Evolutionary conservation across 2,888 invertebrate species (phyloP).

Genomic region (Nemotelus pantherinus): DNA sequence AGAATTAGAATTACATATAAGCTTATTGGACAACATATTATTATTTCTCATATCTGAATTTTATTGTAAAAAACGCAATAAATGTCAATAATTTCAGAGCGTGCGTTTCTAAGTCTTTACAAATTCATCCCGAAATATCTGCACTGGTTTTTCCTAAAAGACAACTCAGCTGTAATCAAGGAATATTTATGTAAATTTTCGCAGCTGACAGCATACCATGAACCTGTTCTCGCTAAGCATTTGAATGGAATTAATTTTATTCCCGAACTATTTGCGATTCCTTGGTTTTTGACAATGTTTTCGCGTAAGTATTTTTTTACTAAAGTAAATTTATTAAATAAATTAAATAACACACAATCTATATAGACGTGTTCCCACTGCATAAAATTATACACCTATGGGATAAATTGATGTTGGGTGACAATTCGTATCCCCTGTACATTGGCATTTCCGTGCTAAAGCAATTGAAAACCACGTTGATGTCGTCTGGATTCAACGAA

Average conservation of each 20-base stretch:
- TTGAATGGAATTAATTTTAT: conserved; percentile 92
- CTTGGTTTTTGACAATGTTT: conserved; percentile 99
- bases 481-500: conserved; percentile 95
- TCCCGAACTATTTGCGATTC: conserved; percentile 97
- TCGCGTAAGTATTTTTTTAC: conserved; percentile 78
- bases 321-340: conserved; percentile 5
- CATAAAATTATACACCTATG: conserved; percentile 98
- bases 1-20: too few species aligned
- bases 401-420: conserved; percentile 94
- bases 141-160: conserved; percentile 95
- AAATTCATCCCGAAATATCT: conserved; percentile 96
- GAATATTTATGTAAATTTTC: conserved; percentile 98
- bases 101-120: conserved; percentile 94
- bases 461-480: conserved; percentile 83
- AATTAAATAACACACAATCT: conserved; percentile 16
- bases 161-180: conserved; percentile 96
- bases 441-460: conserved; percentile 93
- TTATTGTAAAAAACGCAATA: background rate
- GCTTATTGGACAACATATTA: too few species aligned
- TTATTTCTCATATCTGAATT: too few species aligned
- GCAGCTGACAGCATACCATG: conserved; percentile 94
- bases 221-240: conserved; percentile 91
- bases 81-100: conserved; percentile 70
- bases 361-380: conserved; percentile 92
- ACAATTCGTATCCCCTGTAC: conserved; percentile 91